Conservation (phyloP, 2,113 vertebrate species). For the Columba livia region DNA sequence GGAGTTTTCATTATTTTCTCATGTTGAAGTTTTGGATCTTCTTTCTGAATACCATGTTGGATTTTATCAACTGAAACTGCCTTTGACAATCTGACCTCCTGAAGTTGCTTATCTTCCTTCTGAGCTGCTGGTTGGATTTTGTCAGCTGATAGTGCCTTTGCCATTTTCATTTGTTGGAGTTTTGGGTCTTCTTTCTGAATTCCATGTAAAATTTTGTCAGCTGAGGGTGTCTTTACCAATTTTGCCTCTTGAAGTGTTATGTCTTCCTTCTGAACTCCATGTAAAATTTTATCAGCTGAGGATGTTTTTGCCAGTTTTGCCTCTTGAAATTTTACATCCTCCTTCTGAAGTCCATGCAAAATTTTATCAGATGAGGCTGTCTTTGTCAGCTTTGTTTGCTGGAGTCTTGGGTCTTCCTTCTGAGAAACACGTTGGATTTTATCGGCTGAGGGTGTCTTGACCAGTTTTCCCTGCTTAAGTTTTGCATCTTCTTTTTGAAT, state of each 20-base stretch:
- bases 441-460: slow-evolving; percentile 57
- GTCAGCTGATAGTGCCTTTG: slow-evolving; percentile 59
- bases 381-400: slow-evolving; percentile 62
- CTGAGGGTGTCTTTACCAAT: slow-evolving; percentile 44
- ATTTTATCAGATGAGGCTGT: slow-evolving; percentile 58
- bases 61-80: slow-evolving; percentile 56
- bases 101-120: background rate
- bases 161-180: slow-evolving; percentile 51
- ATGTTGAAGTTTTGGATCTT: slow-evolving; percentile 22
- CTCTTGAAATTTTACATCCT: slow-evolving; percentile 31
- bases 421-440: slow-evolving; percentile 48
- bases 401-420: slow-evolving; percentile 49
- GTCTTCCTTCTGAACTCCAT: slow-evolving; percentile 42
- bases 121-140: slow-evolving; percentile 43
- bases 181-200: slow-evolving; percentile 55
- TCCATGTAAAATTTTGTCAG: slow-evolving; percentile 55
- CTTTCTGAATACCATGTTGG: slow-evolving; percentile 29
- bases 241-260: slow-evolving; percentile 30
- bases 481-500: slow-evolving; percentile 54
- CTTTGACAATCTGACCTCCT: slow-evolving; percentile 28
- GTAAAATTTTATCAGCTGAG: slow-evolving; percentile 54
- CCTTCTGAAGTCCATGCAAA: slow-evolving; percentile 21
- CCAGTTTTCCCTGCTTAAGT: slow-evolving; percentile 43
- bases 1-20: slow-evolving; percentile 15
- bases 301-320: slow-evolving; percentile 59